A percentile compares a stretch with the other conserved stretches of the same genome.
phyloP scores from a whole-genome alignment of 1,140 invertebrate genomes.

The Plodia interpunctella region DNA sequence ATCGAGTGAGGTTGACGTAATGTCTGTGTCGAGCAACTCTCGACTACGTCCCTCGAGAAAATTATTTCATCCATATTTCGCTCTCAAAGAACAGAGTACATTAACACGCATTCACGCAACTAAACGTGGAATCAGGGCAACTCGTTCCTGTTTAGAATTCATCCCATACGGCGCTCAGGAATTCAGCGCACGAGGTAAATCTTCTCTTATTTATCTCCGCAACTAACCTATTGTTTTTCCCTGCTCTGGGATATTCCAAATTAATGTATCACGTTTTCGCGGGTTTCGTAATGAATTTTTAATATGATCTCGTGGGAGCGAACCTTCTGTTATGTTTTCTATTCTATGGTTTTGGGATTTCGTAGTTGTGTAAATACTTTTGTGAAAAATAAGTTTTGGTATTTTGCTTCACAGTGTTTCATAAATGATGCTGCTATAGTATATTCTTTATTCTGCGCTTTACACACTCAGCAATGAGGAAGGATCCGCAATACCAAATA shows the following conservation, averaged over 20 bases:
- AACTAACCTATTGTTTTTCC: slow-evolving; percentile 7
- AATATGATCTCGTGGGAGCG: not conserved
- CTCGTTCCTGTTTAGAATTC: not conserved
- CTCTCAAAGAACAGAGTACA: not conserved
- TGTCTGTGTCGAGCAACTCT: too few relatives aligned
- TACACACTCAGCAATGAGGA: too few relatives aligned
- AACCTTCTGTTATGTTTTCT: not conserved
- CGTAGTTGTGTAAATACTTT: not conserved
- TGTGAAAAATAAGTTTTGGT: too few relatives aligned
- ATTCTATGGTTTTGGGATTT: not conserved
- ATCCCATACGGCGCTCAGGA: not conserved
- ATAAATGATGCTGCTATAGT: too few relatives aligned
- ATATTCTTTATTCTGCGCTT: too few relatives aligned
- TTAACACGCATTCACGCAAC: not conserved
- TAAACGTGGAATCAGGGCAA: not conserved
- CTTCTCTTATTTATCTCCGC: not conserved
- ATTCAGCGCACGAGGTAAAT: not conserved
- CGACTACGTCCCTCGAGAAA: too few relatives aligned
- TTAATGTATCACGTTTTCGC: slow-evolving; percentile 5
- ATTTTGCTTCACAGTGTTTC: too few relatives aligned
- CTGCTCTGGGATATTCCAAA: slow-evolving; percentile 1
- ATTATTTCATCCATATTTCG: too few relatives aligned
- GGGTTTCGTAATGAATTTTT: not conserved
- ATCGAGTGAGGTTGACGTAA: too few relatives aligned
- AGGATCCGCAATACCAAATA: too few relatives aligned